Evolutionary conservation across 2,888 invertebrate species (phyloP).

Genomic region (Drosophila mercatorum): DNA sequence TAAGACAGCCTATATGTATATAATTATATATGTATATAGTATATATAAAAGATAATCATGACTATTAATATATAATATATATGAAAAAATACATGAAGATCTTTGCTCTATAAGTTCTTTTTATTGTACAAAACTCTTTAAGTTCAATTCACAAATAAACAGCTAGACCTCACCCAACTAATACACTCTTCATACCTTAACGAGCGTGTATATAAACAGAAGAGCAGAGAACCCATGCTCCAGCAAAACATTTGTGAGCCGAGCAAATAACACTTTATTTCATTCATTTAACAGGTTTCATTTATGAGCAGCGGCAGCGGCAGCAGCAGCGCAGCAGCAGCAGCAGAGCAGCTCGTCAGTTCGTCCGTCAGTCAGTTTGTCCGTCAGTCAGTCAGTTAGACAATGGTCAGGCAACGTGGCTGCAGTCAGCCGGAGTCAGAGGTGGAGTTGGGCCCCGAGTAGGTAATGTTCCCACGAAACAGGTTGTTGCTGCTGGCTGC

Average conservation of each 20-base stretch:
- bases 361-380: slow-evolving; percentile 32
- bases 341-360: slow-evolving; percentile 45
- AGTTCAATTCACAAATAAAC: too few relatives aligned
- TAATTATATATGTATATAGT: too few relatives aligned
- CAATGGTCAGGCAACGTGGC: slow-evolving; percentile 63
- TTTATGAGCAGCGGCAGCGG: slow-evolving; percentile 77
- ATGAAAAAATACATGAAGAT: too few relatives aligned
- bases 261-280: slow-evolving; percentile 84
- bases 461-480: slow-evolving; percentile 85
- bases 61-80: too few relatives aligned
- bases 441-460: slow-evolving; percentile 67
- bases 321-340: slow-evolving; percentile 18
- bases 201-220: slow-evolving; percentile 43
- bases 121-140: too few relatives aligned
- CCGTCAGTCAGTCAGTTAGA: slow-evolving; percentile 21
- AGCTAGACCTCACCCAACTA: background rate
- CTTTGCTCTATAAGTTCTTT: too few relatives aligned
- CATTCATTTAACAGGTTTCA: slow-evolving; percentile 85
- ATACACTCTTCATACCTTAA: background rate
- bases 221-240: slow-evolving; percentile 28
- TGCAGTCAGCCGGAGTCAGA: slow-evolving; percentile 33
- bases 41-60: too few relatives aligned
- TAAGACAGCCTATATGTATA: too few relatives aligned
- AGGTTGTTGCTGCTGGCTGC: slow-evolving; percentile 74
- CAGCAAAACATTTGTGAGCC: slow-evolving; percentile 78